Evolutionary conservation across 2,113 vertebrate genomes (phyloP), one percentile per base, ranked within the genome.

Genomic region (Triplophysa dalaica): DNA sequence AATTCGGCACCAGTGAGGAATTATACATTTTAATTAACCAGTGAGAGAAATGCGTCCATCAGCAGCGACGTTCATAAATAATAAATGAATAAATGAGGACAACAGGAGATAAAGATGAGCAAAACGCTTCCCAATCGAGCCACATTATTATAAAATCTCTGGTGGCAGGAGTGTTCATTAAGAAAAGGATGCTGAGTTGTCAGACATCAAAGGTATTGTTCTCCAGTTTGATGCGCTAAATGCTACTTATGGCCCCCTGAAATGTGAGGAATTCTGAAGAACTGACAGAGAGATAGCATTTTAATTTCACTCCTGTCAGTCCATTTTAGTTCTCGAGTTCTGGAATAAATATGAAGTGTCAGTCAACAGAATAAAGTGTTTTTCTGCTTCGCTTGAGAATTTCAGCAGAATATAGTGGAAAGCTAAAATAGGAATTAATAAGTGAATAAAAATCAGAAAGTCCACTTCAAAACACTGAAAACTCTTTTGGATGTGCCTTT

Each of bases 21-120:
- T 93, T 91, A 91, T 92, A 92, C 91, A 92, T 92, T 93, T 91
- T 92, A 93, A 93, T 93, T 92, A 92, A 90, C 85, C 85, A 75
- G 64, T 72, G 72, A 86, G 80, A 79, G 85, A 90, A 91, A 89
- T 73, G 81, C 63, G 86, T 87, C 87, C 83, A 83, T 90, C 87
- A 90, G 88, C 87, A 81, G 24, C n/a, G 86, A 87, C 84, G 77
- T 80, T 58, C 75, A 80, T 86, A 89, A 91, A 89, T 88, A 88
- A 90, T 77, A 88, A 87, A 90, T 87, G 86, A 90, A 81, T 90
- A 89, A 90, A 91, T 90, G 90, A 91, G 90, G 88, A 89, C 82
- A 83, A 84, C 79, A 65, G 70, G 19, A 62, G 70, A 75, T 81
- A 58, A 84, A 87, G 80, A 66, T 43, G 79, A 64, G 66, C 83